Percentiles rank a stretch among this genome's conserved stretches.
Evolutionary conservation across 2,113 vertebrate species (phyloP).

Genomic region (Nesoenas mayeri): DNA sequence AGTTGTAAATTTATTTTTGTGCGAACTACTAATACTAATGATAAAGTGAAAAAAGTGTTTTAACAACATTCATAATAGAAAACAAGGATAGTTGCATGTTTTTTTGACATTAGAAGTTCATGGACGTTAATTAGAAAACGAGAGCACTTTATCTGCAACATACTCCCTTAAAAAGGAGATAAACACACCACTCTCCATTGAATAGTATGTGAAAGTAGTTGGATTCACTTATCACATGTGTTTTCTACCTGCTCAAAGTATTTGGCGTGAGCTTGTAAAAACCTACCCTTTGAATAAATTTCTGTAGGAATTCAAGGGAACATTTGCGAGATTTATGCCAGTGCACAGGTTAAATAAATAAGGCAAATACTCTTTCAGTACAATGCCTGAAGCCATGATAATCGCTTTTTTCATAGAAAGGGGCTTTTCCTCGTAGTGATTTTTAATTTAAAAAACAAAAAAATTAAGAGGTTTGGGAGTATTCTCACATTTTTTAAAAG

Average conservation of each 20-base stretch:
- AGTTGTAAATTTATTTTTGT: background rate
- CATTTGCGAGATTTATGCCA: background rate
- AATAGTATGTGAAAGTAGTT: constrained; percentile 9
- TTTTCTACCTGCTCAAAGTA: constrained; percentile 38
- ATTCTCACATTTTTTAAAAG: background rate
- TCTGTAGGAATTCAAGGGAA: background rate
- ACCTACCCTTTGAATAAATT: constrained; percentile 13
- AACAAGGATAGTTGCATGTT: constrained; percentile 46
- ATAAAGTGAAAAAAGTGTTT: constrained; percentile 46
- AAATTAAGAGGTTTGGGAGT: background rate
- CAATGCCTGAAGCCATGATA: background rate
- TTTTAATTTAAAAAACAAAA: background rate
- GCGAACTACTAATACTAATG: background rate
- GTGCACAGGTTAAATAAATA: background rate
- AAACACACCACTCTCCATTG: constrained; percentile 11
- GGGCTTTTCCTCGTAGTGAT: background rate
- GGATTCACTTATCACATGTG: constrained; percentile 20
- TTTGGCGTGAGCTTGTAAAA: constrained; percentile 33
- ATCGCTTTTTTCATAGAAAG: background rate
- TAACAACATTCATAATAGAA: constrained; percentile 47
- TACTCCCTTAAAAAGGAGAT: constrained; percentile 41
- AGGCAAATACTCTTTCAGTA: background rate
- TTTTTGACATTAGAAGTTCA: constrained; percentile 35
- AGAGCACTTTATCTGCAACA: constrained; percentile 20
- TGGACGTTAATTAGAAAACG: constrained; percentile 41